Evolutionary conservation across 1,140 invertebrate genomes (phyloP), one percentile per base, ranked within the genome.

Genomic region (Platyscapa corneri): DNA sequence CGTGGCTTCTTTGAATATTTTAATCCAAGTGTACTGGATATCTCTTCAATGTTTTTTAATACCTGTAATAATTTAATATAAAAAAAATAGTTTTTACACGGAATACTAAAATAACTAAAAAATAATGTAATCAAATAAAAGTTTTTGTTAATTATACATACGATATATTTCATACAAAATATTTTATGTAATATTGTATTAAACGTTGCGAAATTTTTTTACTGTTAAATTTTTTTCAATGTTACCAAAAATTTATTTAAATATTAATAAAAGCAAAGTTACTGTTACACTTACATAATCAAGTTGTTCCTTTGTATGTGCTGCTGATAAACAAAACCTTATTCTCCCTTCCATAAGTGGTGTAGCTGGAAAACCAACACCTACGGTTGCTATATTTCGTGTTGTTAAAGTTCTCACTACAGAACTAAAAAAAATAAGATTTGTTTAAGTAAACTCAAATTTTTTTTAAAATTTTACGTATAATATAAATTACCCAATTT

Each of bases 291-390:
- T 91, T 90, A 96, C 98, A 90, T 96, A 95, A 94, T 99, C 99
- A 81, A 99, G 94, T 95, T 99, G 98, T 94, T 98, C 97, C 93
- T 98, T 98, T 34, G 98, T 98, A 92, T 99, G 99, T 34, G 97
- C 96, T 67, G 99, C 98, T 46, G 98, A 99, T 64, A 99, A 93
- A 91, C 99, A 99, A 93, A 99, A 99, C 88, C 99, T 94, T 86
- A 98, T 98, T 90, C 99, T 95, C 34, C 97, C 97, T 93, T 97
- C 96, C 94, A 98, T 97, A 81, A 99, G 95, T 70, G 98, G 97
- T n/a, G 99, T 99, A 49, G 99, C 99, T 80, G 99, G 99, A 94
- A 99, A 99, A 83, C 98, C 98, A 83, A 99, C 99, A 83, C 99
- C 98, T 8, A 99, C 99, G 20, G 96, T 96, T 34, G 98, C 99